phyloP scores from a whole-genome alignment of 2,113 vertebrate species.

The Orthonyx spaldingii region DNA sequence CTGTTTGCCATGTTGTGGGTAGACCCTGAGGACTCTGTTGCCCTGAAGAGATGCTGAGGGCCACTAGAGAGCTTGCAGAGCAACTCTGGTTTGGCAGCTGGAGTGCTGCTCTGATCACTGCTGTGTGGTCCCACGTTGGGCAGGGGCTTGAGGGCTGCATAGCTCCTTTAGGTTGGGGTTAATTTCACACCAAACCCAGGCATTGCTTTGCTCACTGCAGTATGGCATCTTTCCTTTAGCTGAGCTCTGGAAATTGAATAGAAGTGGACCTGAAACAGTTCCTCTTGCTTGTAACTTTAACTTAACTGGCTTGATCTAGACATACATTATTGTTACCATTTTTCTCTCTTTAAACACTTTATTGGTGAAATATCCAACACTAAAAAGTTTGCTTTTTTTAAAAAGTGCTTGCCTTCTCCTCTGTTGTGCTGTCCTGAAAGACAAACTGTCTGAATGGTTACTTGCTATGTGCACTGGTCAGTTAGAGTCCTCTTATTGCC shows the following conservation, averaged over 20 bases:
- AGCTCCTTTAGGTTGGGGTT: no score
- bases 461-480: neutral
- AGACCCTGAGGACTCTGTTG: neutral
- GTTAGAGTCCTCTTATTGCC: neutral
- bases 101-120: accelerated
- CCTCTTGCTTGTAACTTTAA: neutral
- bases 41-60: neutral
- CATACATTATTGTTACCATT: neutral
- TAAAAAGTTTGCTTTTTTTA: neutral
- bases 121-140: accelerated
- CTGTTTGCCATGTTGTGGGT: neutral
- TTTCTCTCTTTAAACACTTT: neutral
- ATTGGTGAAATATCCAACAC: neutral
- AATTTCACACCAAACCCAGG: neutral
- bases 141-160: accelerated
- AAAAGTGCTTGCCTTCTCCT: neutral
- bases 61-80: accelerated
- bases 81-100: neutral
- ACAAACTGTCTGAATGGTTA: neutral
- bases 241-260: no score
- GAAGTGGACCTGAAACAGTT: neutral
- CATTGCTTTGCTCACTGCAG: neutral
- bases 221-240: accelerated
- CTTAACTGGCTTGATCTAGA: neutral
- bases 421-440: neutral